A percentile compares a stretch with the other conserved stretches of the same genome.
These are phyloP conservation scores for Centrocercus urophasianus DNA, from an alignment of 2,113 vertebrate genomes.

Conservation along the genomic window DNA sequence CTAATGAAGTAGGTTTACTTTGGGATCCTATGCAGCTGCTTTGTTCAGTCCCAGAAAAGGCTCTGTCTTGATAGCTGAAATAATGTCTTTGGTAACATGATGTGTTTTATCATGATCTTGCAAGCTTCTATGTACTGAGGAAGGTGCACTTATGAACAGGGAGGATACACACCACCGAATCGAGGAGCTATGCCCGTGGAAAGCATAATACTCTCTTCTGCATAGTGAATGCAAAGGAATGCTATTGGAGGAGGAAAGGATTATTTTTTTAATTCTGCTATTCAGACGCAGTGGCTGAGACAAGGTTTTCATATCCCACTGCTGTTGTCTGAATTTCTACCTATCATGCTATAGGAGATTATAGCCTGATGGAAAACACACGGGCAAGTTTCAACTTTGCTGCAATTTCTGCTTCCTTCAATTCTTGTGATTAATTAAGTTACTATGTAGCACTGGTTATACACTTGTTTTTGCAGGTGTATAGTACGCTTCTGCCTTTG, in stretches of 20 bases:
- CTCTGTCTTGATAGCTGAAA: background rate
- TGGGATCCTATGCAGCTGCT: background rate
- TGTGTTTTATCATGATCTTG: background rate
- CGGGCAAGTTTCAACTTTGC: background rate
- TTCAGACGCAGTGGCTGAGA: background rate
- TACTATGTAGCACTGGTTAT: background rate
- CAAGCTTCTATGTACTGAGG: background rate
- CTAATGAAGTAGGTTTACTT: background rate
- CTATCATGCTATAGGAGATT: background rate
- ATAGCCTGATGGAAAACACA: background rate
- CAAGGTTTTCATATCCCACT: background rate
- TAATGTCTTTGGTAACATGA: background rate
- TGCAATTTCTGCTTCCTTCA: background rate
- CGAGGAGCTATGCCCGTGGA: background rate
- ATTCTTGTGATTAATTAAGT: background rate
- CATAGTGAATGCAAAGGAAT: background rate
- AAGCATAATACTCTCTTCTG: background rate
- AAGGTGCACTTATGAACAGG: background rate
- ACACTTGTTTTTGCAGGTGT: background rate
- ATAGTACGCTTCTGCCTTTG: background rate
- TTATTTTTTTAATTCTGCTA: background rate
- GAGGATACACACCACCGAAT: background rate
- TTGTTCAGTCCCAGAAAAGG: background rate
- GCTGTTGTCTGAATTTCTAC: background rate
- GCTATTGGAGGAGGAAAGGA: background rate